A percentile compares a stretch with the other conserved stretches of the same genome.
Evolutionary conservation across 2,113 vertebrate genomes (phyloP).

Genomic region (Beaufortia kweichowensis): DNA sequence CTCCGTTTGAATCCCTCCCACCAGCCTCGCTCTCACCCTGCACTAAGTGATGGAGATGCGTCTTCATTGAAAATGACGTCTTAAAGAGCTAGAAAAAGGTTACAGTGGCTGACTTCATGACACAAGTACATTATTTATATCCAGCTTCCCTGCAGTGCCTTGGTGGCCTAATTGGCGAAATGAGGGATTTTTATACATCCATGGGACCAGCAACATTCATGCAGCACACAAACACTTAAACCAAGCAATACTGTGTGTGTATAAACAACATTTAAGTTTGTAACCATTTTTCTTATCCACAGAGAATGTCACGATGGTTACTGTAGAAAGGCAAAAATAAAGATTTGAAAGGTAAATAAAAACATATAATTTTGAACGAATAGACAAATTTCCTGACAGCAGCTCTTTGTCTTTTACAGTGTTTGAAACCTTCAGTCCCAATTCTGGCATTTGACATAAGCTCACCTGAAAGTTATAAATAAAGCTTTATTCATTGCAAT

Average conservation of each 20-base stretch:
- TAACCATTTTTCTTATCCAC: neutral
- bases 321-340: neutral
- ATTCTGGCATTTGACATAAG: neutral
- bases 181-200: constrained; percentile 52
- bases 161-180: constrained; percentile 54
- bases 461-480: neutral
- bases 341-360: neutral
- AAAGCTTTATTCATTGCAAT: constrained; percentile 19
- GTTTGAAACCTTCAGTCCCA: neutral
- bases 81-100: constrained; percentile 63
- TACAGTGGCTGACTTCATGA: constrained; percentile 60
- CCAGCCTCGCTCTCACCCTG: constrained; percentile 18
- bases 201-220: neutral
- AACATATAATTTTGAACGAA: no score
- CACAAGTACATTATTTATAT: constrained; percentile 62
- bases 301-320: neutral
- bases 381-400: no score
- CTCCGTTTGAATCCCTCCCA: constrained; percentile 7
- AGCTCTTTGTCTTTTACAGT: no score
- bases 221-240: constrained; percentile 23
- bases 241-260: neutral
- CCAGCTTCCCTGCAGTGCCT: constrained; percentile 41
- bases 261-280: neutral
- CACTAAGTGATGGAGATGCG: constrained; percentile 61
- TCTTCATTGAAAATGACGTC: constrained; percentile 63